Evolutionary conservation across 1,140 invertebrate genomes (phyloP).

Genomic region (Ooceraea biroi): DNA sequence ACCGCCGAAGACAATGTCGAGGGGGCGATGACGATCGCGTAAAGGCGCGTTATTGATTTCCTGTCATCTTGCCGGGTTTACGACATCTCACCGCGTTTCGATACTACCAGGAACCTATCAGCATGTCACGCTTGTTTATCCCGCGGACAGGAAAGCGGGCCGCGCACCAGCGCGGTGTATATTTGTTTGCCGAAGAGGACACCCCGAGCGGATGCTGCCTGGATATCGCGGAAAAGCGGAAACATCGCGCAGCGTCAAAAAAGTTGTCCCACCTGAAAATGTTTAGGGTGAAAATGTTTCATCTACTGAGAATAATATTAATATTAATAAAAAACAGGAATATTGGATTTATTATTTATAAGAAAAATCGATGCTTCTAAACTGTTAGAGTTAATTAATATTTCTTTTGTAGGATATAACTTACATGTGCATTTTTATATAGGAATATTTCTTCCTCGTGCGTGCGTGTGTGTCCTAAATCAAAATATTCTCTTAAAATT

Average conservation of each 20-base stretch:
- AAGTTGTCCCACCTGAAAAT: not conserved
- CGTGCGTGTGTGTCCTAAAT: too few relatives aligned
- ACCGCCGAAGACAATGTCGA: constrained; percentile 45
- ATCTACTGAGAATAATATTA: too few relatives aligned
- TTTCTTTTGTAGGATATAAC: not conserved
- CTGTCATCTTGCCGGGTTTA: constrained; percentile 85
- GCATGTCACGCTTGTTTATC: constrained; percentile 71
- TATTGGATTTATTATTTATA: too few relatives aligned
- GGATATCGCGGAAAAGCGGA: constrained; percentile 66
- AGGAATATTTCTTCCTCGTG: not conserved
- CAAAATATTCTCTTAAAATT: not conserved
- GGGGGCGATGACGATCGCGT: constrained; percentile 35
- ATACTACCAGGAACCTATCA: constrained; percentile 85
- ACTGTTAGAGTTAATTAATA: too few relatives aligned
- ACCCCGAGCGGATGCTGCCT: constrained; percentile 62
- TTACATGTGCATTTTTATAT: not conserved
- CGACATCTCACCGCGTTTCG: constrained; percentile 85
- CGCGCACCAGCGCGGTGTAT: constrained; percentile 41
- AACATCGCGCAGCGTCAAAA: constrained; percentile 13
- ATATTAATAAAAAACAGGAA: too few relatives aligned
- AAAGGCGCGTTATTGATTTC: constrained; percentile 83
- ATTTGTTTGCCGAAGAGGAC: constrained; percentile 56
- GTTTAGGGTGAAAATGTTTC: not conserved
- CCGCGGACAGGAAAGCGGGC: constrained; percentile 21
- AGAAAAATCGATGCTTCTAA: too few relatives aligned